Conservation (phyloP, 2,797 vertebrate genomes). For the Cacajao melanocephalus region DNA sequence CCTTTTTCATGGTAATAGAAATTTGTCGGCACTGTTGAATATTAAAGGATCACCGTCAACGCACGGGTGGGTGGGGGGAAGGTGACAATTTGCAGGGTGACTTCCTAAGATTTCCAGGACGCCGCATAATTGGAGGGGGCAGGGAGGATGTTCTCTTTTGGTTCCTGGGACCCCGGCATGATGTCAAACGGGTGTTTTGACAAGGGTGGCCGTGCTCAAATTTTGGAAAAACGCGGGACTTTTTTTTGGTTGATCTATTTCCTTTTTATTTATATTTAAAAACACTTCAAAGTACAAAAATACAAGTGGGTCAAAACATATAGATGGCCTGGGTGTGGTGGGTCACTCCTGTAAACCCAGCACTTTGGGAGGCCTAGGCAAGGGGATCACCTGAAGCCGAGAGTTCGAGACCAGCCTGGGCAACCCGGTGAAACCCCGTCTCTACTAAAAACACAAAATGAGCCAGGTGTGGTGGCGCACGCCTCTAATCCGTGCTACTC, state of each 20-base stretch:
- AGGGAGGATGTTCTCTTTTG: accelerated
- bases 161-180: accelerated
- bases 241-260: accelerated
- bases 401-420: not conserved
- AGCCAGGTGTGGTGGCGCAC: too few relatives aligned
- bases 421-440: too few relatives aligned
- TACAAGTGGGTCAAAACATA: not conserved
- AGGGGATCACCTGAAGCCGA: too few relatives aligned
- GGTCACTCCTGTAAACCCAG: too few relatives aligned
- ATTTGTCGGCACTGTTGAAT: not conserved
- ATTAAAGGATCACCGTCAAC: not conserved
- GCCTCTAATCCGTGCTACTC: too few relatives aligned
- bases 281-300: not conserved
- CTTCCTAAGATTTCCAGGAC: accelerated
- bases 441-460: too few relatives aligned
- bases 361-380: too few relatives aligned
- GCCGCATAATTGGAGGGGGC: accelerated
- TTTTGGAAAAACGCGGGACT: not conserved
- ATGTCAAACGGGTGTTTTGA: accelerated
- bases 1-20: not conserved
- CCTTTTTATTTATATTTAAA: not conserved
- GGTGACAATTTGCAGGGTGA: not conserved
- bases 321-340: accelerated
- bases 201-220: accelerated
- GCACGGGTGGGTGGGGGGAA: not conserved